Evolutionary conservation across 1,140 invertebrate species (phyloP).

Genomic region (Pectinophora gossypiella): DNA sequence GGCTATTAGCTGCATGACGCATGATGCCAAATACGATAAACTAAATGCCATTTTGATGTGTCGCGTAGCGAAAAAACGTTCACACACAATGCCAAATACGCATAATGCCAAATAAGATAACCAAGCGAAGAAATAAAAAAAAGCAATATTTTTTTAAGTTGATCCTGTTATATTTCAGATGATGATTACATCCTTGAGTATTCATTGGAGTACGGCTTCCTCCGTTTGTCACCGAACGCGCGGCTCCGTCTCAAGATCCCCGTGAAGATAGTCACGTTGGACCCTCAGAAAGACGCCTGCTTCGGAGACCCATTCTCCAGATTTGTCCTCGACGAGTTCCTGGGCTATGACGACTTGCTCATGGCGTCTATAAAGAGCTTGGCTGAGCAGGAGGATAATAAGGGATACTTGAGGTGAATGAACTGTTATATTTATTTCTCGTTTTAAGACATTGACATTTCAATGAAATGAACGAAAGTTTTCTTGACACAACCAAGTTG

Average conservation of each 20-base stretch:
- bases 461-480: too few relatives aligned
- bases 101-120: too few relatives aligned
- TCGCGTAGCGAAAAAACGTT: too few relatives aligned
- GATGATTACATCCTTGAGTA: slow-evolving; percentile 99
- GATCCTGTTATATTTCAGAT: slow-evolving; percentile 82
- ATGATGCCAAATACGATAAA: too few relatives aligned
- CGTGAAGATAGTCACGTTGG: slow-evolving; percentile 93
- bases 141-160: too few relatives aligned
- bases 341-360: slow-evolving; percentile 97
- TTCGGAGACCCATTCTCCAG: slow-evolving; percentile 95
- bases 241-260: slow-evolving; percentile 92
- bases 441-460: too few relatives aligned
- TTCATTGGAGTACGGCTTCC: slow-evolving; percentile 96
- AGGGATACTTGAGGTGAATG: slow-evolving; percentile 90
- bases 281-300: slow-evolving; percentile 91
- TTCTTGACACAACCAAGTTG: too few relatives aligned
- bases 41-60: too few relatives aligned
- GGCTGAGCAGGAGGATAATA: slow-evolving; percentile 97
- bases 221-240: slow-evolving; percentile 90
- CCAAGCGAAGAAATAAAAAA: too few relatives aligned
- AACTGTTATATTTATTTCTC: too few relatives aligned
- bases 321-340: slow-evolving; percentile 92
- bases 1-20: too few relatives aligned
- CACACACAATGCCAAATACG: too few relatives aligned
- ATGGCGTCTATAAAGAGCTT: slow-evolving; percentile 97